These are phyloP conservation scores for Phalanger gymnotis DNA, from an alignment of 2,797 vertebrate genomes.

Conservation along the genomic window DNA sequence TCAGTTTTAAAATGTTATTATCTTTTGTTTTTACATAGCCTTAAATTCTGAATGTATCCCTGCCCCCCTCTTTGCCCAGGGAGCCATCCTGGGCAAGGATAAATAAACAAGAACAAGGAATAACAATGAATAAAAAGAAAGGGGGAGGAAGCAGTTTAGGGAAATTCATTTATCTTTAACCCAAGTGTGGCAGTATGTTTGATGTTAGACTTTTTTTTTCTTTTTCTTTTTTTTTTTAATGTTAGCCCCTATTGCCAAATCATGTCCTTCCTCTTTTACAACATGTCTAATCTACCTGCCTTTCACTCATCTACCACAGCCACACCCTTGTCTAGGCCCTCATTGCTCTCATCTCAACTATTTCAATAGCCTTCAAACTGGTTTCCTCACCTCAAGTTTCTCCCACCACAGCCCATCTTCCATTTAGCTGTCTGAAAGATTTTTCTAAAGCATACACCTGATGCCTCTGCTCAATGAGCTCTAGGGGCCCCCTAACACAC, in stretches of 20 bases:
- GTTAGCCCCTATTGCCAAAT: not conserved
- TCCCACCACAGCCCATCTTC: not conserved
- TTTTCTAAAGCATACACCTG: not conserved
- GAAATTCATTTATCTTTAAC: not conserved
- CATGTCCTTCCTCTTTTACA: not conserved
- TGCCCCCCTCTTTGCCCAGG: not conserved
- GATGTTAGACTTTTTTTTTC: not conserved
- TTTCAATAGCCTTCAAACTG: not conserved
- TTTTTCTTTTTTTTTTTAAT: not conserved
- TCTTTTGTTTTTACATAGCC: not conserved
- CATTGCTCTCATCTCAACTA: not conserved
- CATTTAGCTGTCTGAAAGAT: not conserved
- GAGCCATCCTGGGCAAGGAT: not conserved
- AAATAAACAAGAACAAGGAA: not conserved
- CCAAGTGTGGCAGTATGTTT: not conserved
- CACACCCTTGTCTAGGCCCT: not conserved
- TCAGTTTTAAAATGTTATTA: not conserved
- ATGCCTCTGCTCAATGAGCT: not conserved
- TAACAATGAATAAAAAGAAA: not conserved
- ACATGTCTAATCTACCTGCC: not conserved
- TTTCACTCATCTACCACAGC: not conserved
- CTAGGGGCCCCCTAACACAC: too few relatives aligned
- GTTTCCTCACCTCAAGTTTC: not conserved
- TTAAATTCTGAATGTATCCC: not conserved
- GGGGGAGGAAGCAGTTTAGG: not conserved